Percentiles rank a stretch among this genome's conserved stretches.
These are phyloP conservation scores for Spilarctia lutea DNA, from an alignment of 2,888 invertebrate genomes.

Conservation along the genomic window DNA sequence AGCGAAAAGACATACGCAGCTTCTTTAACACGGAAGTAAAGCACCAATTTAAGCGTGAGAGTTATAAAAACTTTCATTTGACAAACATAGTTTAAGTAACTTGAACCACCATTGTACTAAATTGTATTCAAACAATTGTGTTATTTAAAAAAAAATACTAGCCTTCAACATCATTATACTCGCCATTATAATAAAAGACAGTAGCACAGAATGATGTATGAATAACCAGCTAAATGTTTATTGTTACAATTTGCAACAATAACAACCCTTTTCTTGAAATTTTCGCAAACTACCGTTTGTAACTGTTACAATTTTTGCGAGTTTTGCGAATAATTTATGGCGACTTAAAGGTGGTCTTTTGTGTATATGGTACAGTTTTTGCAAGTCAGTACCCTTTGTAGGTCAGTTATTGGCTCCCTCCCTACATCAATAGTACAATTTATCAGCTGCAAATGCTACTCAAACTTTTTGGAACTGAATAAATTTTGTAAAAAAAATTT, in stretches of 20 bases:
- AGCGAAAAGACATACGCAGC: background rate
- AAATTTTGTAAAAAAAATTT: no score
- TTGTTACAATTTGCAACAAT: constrained; percentile 59
- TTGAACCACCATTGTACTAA: background rate
- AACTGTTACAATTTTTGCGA: constrained; percentile 74
- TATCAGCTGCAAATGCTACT: constrained; percentile 54
- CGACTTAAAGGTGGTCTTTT: constrained; percentile 74
- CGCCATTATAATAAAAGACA: constrained; percentile 45
- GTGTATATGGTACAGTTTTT: constrained; percentile 66
- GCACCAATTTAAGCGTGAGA: background rate
- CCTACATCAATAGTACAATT: constrained; percentile 65
- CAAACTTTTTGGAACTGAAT: constrained; percentile 53
- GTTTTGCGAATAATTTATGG: constrained; percentile 76
- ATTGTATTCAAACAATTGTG: background rate
- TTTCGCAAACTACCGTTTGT: constrained; percentile 75
- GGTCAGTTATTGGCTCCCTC: constrained; percentile 73
- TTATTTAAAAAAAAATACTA: background rate
- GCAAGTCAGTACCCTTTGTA: constrained; percentile 83
- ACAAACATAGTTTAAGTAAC: background rate
- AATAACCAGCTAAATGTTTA: constrained; percentile 49
- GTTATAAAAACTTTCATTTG: background rate
- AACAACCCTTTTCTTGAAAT: constrained; percentile 74
- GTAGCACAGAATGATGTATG: constrained; percentile 61
- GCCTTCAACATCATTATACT: constrained; percentile 34
- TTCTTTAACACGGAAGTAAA: background rate